These are phyloP conservation scores for Rhynchonycteris naso DNA, from an alignment of 2,797 vertebrate species.

Conservation along the genomic window DNA sequence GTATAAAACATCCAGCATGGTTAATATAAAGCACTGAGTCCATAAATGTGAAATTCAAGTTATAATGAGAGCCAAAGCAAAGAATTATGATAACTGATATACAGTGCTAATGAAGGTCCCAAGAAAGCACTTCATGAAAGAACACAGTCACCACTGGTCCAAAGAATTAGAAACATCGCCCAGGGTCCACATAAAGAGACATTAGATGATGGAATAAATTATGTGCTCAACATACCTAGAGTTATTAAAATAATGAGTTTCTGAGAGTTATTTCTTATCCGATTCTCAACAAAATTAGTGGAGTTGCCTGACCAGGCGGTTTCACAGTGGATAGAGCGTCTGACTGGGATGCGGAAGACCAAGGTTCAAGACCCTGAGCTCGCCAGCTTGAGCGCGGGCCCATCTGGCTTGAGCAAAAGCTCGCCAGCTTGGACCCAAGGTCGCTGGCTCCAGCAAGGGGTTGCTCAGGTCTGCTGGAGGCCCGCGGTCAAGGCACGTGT, in stretches of 20 bases:
- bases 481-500: too few species aligned
- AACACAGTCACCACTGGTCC: neutral
- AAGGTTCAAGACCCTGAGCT: too few species aligned
- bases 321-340: too few species aligned
- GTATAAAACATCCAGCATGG: neutral
- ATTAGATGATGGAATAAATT: neutral
- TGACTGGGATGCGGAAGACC: too few species aligned
- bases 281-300: neutral
- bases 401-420: too few species aligned
- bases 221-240: neutral
- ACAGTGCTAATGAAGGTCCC: neutral
- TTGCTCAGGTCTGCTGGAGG: too few species aligned
- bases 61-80: neutral
- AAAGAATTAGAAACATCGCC: neutral
- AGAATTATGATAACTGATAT: neutral
- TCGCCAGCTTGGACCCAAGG: too few species aligned
- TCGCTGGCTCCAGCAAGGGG: too few species aligned
- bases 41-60: neutral
- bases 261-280: neutral
- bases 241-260: constrained; percentile 49
- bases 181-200: neutral
- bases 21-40: neutral
- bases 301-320: too few species aligned
- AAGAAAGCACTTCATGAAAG: neutral
- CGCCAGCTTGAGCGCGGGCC: too few species aligned